Conservation (phyloP, 2,113 vertebrate species). For the Promerops cafer region DNA sequence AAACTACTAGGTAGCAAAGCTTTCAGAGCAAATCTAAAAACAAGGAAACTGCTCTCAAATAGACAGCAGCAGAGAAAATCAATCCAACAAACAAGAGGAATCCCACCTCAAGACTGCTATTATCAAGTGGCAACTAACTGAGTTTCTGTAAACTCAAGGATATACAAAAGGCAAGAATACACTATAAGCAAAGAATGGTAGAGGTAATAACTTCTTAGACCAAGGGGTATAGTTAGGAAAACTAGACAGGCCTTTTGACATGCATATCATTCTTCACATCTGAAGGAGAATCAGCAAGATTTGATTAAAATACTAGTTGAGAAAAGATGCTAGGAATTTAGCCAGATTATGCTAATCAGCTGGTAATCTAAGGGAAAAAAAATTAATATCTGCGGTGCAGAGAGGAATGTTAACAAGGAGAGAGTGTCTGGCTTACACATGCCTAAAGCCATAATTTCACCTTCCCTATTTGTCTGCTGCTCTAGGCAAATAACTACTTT, state of each 20-base stretch:
- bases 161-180: not conserved
- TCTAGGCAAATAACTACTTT: not conserved
- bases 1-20: not conserved
- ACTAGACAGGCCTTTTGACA: not conserved
- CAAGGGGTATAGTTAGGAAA: not conserved
- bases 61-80: not conserved
- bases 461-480: not conserved
- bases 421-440: not conserved
- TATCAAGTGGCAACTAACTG: not conserved
- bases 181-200: not conserved
- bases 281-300: not conserved
- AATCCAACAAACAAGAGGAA: not conserved
- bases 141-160: not conserved
- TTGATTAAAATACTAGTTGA: not conserved
- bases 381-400: not conserved
- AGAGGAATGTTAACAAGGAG: not conserved
- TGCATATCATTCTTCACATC: not conserved
- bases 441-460: not conserved
- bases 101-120: not conserved
- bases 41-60: not conserved
- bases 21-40: not conserved
- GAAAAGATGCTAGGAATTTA: not conserved
- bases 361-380: not conserved
- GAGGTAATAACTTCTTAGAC: not conserved
- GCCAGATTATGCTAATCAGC: not conserved